Evolutionary conservation across 2,888 invertebrate genomes (phyloP), one percentile per base, ranked within the genome.

Genomic region (Labia minor): DNA sequence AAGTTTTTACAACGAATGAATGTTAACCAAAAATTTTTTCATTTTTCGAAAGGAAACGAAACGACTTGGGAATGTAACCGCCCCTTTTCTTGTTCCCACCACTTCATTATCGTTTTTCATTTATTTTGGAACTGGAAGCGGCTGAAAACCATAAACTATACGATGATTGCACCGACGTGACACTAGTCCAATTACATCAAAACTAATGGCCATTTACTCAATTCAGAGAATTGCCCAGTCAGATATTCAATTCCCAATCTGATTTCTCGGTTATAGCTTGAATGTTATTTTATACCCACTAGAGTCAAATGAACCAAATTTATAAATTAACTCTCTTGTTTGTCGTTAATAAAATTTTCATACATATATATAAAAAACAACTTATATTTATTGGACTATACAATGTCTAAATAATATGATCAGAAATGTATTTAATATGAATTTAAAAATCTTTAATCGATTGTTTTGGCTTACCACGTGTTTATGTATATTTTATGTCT

Each of bases 401-500:
- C 26, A 26, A 26, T 26, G 8, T 3, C 26, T 26, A 26, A 26
- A 26, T 26, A 26, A 26, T 26, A 6, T n/a, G n/a, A n/a, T 26
- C 8, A 26, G 26, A 6, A 26, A 49, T 49, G 8, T n/a, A 49
- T 10, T 49, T 49, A 8, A 49, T 49, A 49, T 49, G 14, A 10
- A 49, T n/a, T 49, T 49, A 49, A 49, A 49, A 49, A 49, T 49
- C 49, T 16, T 49, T 49, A 49, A 49, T 49, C 49, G 49, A 49
- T 49, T n/a, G 3, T 4, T 49, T 49, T 49, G 49, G 49, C 49
- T 49, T 49, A 49, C 49, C 49, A 49, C 49, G 49, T 4, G 49
- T 49, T 49, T 49, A 49, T 49, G 49, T 49, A 49, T 49, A 49
- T 49, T 49, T 49, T 49, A 49, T 49, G 49, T 49, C 49, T 49